Evolutionary conservation across 2,113 vertebrate genomes (phyloP), one percentile per base, ranked within the genome.

Genomic region (Oceanites oceanicus): DNA sequence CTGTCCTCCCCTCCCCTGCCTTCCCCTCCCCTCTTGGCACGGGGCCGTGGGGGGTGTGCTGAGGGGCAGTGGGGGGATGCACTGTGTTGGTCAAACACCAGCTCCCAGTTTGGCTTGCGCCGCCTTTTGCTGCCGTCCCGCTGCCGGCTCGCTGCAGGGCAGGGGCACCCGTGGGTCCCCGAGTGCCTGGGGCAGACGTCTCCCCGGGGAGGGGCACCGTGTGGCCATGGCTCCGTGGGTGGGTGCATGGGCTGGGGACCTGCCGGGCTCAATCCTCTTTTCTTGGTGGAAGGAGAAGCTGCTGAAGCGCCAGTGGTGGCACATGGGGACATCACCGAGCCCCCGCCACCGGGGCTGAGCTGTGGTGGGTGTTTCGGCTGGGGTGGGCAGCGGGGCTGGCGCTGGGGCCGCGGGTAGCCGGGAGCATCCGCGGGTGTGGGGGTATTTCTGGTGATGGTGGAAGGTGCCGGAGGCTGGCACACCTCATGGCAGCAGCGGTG

Each of bases 221-320:
- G 62, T 36, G 38, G 49, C 49, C 18, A 1, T 10, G 18, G 53
- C 14, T 34, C 21, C 6, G 15, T 26, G 75, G 55, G 12, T 42
- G 85, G 27, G 38, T 19, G 55, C 42, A 2, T 0, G 45, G 23
- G 23, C n/a, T 3, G 11, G 40, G 56, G 47, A 10, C n/a, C 73
- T 1, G 1, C 80, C 20, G 74, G 15, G 36, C 32, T 22, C 36
- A 2, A 17, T 38, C 30, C 0, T 2, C 66, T 32, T 32, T 29
- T 53, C 45, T 27, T 0, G 1, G 50, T 10, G 49, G 36, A n/a
- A 47, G 26, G 32, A 86, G 50, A 40, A 72, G 72, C 55, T 50
- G 17, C 34, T 2, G 4, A 16, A 18, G 61, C 1, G 4, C 15
- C 3, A 0, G 12, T 0, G 14, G 29, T 22, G 55, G 67, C 67